These are phyloP conservation scores for Drosophila pseudoobscura DNA, from an alignment of 1,140 invertebrate genomes.

Conservation along the genomic window DNA sequence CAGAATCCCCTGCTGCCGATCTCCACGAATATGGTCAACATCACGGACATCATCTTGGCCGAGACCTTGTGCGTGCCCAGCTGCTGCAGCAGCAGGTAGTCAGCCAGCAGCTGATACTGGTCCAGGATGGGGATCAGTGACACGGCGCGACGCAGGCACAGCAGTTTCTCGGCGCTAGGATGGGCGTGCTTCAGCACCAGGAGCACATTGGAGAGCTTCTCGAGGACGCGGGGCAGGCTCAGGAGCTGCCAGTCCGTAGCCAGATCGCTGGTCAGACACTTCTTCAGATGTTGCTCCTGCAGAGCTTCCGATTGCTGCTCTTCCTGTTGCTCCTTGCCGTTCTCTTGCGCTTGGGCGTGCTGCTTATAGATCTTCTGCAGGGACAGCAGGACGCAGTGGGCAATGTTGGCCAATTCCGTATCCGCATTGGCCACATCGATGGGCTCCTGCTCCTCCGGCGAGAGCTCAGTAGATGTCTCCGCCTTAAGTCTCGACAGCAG, in stretches of 20 bases:
- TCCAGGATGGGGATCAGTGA: constrained; percentile 89
- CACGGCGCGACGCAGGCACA: constrained; percentile 68
- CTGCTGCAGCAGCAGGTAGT: constrained; percentile 91
- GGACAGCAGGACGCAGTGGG: constrained; percentile 86
- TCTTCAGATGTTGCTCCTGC: constrained; percentile 86
- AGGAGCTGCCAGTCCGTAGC: constrained; percentile 85
- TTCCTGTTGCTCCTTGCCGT: constrained; percentile 19
- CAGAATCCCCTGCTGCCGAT: constrained; percentile 96
- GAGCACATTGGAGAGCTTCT: constrained; percentile 82
- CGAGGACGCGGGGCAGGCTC: constrained; percentile 83
- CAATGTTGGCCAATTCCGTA: constrained; percentile 84
- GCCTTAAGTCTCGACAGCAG: constrained; percentile 29
- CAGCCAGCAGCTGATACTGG: constrained; percentile 89
- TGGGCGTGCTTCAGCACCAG: constrained; percentile 56
- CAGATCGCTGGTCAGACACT: constrained; percentile 86
- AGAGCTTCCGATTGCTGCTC: constrained; percentile 64
- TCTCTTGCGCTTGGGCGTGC: constrained; percentile 72
- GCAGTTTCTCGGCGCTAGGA: constrained; percentile 35
- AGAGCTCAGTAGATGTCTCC: neutral
- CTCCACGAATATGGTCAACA: constrained; percentile 93
- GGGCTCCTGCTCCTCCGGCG: neutral
- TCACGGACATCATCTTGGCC: constrained; percentile 92
- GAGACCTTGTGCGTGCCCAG: constrained; percentile 90
- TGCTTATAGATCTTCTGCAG: constrained; percentile 90
- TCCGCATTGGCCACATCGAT: constrained; percentile 63